Evolutionary conservation across 2,888 invertebrate species (phyloP), one percentile per base, ranked within the genome.

Genomic region (Trypoxylon attenuatum): DNA sequence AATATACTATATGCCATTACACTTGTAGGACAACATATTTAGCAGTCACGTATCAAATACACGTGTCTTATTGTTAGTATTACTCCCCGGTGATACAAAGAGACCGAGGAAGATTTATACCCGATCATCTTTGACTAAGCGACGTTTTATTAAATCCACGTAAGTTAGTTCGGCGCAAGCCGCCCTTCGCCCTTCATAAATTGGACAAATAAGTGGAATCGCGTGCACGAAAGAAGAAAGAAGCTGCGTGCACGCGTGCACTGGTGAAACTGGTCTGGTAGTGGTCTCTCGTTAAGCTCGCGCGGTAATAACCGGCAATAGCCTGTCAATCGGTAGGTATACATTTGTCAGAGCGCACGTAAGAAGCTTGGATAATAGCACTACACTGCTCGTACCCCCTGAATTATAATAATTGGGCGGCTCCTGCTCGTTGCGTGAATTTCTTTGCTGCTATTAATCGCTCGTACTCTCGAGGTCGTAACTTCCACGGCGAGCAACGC

Each of bases 261-360:
- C 41, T 55, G 23, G 29, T 59, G 51, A 65, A 56, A 56, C 39
- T 18, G 53, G n/a, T 27, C n/a, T 51, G 43, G 13, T 39, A 10
- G 25, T n/a, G n/a, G n/a, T 38, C 25, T 42, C 57, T 66, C 55
- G 62, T 73, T 73, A 58, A 55, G 55, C 50, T 49, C 64, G 49
- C 59, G 16, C 55, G 23, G 19, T 69, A 71, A 73, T 66, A 59
- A 63, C 61, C 55, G 62, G 56, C 65, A 66, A 74, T 69, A 63
- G 63, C 56, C 69, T 73, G 73, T 73, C 73, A 71, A 71, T 73
- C 65, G 61, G 33, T 50, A 39, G 49, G 53, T 54, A 62, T 50
- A 50, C 42, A 49, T 60, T 69, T 65, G 50, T 51, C 46, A 39
- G 47, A 46, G 41, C 42, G 22, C 50, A 41, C 41, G 59, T 46